phyloP scores from a whole-genome alignment of 2,888 invertebrate species.

The Sminthurides aquaticus region DNA sequence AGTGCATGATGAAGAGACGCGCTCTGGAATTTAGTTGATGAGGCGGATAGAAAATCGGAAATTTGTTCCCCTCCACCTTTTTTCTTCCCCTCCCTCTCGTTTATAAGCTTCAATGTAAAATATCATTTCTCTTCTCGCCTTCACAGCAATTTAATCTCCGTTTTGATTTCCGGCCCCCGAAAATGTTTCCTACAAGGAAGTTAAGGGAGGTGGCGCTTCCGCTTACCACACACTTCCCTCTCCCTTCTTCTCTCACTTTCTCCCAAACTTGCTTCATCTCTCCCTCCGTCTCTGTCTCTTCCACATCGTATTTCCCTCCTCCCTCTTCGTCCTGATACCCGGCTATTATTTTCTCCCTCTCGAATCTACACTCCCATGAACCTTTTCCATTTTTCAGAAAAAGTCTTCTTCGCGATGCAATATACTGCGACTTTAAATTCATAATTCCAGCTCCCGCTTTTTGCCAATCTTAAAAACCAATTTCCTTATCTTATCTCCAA shows the following conservation, averaged over 20 bases:
- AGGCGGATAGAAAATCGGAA: constrained; percentile 20
- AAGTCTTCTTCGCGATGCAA: too few relatives aligned
- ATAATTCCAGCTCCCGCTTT: too few relatives aligned
- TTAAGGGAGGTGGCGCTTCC: not conserved
- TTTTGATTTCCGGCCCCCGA: constrained; percentile 33
- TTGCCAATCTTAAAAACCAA: too few relatives aligned
- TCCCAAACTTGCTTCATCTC: not conserved
- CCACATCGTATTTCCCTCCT: not conserved
- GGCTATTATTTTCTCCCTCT: too few relatives aligned
- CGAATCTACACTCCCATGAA: too few relatives aligned
- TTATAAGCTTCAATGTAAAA: constrained; percentile 13
- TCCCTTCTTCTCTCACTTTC: not conserved
- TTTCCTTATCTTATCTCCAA: too few relatives aligned
- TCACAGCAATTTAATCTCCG: constrained; percentile 35
- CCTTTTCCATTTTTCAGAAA: too few relatives aligned
- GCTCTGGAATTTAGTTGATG: not conserved
- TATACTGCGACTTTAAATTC: too few relatives aligned
- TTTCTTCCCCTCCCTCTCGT: constrained; percentile 15
- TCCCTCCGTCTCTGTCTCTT: not conserved
- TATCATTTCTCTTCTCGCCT: constrained; percentile 29
- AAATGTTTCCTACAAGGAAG: constrained; percentile 28
- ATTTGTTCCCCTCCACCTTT: constrained; percentile 21
- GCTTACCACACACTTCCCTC: not conserved
- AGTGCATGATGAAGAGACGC: not conserved
- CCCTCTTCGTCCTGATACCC: not conserved